Conservation (phyloP, 2,797 vertebrate species). For the Scyliorhinus canicula region DNA sequence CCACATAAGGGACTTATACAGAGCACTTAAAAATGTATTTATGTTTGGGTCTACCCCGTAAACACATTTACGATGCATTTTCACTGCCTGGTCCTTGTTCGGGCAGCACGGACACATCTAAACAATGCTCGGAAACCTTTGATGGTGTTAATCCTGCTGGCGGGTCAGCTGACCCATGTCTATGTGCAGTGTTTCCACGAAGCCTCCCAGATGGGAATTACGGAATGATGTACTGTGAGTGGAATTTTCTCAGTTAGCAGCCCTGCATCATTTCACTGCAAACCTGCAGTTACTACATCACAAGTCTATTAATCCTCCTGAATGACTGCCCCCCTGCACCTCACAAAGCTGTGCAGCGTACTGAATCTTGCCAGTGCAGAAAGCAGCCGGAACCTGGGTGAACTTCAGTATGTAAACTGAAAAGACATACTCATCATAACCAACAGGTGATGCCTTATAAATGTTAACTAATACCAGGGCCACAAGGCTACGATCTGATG, state of each 20-base stretch:
- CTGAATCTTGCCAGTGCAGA: not conserved
- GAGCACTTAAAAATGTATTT: slow-evolving; percentile 55
- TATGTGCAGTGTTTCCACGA: slow-evolving; percentile 3
- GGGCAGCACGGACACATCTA: not conserved
- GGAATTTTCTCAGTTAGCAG: slow-evolving; percentile 23
- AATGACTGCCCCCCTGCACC: not conserved
- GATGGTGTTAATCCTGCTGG: not conserved
- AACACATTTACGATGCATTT: slow-evolving; percentile 60
- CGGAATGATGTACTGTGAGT: not conserved
- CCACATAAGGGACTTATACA: no score
- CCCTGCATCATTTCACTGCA: not conserved
- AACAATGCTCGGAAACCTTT: not conserved
- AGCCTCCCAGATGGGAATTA: not conserved
- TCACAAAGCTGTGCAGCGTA: not conserved
- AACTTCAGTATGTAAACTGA: not conserved
- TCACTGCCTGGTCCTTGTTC: not conserved
- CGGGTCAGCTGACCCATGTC: slow-evolving; percentile 5
- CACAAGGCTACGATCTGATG: not conserved
- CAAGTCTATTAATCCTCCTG: not conserved
- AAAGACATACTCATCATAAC: not conserved
- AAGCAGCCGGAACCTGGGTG: not conserved
- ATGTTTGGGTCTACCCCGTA: slow-evolving; percentile 59
- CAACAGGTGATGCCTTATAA: not conserved
- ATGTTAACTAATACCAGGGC: not conserved
- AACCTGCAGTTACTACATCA: not conserved